Evolutionary conservation across 1,140 invertebrate species (phyloP), one percentile per base, ranked within the genome.

Genomic region (Euschistus heros): DNA sequence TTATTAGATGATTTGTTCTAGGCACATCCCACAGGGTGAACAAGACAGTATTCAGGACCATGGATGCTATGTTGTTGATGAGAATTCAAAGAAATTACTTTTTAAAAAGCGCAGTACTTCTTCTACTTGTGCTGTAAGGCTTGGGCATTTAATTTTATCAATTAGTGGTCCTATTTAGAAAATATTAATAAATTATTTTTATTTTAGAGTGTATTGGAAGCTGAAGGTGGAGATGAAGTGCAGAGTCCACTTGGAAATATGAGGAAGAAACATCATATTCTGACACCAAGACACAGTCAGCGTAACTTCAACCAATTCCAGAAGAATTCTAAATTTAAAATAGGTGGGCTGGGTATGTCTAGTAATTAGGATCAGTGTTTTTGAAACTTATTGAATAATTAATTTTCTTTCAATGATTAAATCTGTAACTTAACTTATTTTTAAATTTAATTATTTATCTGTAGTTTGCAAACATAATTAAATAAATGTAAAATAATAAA

Each of bases 61-160:
- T 0, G 80, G 79, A 46, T 86, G 81, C 67, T 77, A 80, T 0
- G 77, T 81, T 1, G 87, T 91, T 65, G 88, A 91, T 52, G 81
- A 81, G 67, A 83, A 82, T 26, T 82, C 83, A 62, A 80, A 86
- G 68, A 92, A 92, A 71, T 82, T 88, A 52, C 80, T 91, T 13
- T 89, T 93, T 67, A 92, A 92, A 72, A 93, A 93, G 72, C 78
- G 89, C 71, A 91, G 88, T 72, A 89, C 88, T 18, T 91, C 89
- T 0, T 91, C 89, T 0, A 89, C 88, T 55, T 90, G 88, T 69
- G 86, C 88, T 55, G 87, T 89, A 78, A 80, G 78, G 77, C 10
- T 37, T 37, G 7, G 5, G n/a, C n/a, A 37, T 4, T 6, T 1
- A 37, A 37, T 37, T 37, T 37, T 13, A 10, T 37, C 13, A n/a